These are phyloP conservation scores for Acanthosepion esculentum DNA, from an alignment of 2,888 invertebrate species.

Conservation along the genomic window DNA sequence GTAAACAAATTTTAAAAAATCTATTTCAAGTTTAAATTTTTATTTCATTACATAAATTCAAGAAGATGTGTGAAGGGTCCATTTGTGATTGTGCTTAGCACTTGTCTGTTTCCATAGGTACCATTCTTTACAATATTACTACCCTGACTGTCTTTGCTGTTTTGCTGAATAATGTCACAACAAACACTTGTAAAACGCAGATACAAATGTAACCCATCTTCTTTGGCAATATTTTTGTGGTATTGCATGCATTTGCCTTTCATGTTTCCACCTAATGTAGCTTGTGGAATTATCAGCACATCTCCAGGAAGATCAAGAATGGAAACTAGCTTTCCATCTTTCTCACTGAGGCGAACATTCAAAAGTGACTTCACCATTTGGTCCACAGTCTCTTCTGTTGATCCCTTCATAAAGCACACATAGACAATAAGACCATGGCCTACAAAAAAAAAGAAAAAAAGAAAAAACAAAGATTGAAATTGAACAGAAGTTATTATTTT, in stretches of 20 bases:
- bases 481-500: no score
- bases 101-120: slow-evolving; percentile 76
- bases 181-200: slow-evolving; percentile 63
- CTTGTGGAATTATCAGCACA: slow-evolving; percentile 76
- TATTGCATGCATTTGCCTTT: slow-evolving; percentile 76
- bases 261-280: slow-evolving; percentile 75
- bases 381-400: slow-evolving; percentile 67
- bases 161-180: slow-evolving; percentile 54
- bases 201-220: slow-evolving; percentile 72
- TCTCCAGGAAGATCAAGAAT: slow-evolving; percentile 74
- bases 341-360: slow-evolving; percentile 67
- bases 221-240: slow-evolving; percentile 75
- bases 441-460: slow-evolving; percentile 62
- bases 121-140: slow-evolving; percentile 68
- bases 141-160: slow-evolving; percentile 57
- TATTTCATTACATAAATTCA: slow-evolving; percentile 56
- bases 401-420: slow-evolving; percentile 75
- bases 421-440: slow-evolving; percentile 73
- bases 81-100: slow-evolving; percentile 74
- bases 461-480: no score
- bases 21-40: slow-evolving; percentile 49
- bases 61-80: slow-evolving; percentile 75
- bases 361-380: slow-evolving; percentile 71
- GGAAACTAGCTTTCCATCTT: slow-evolving; percentile 67
- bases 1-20: not conserved